Base-by-base conservation (phyloP, 92 coral and sea anemone genomes). In the Bergia sp. region DNA sequence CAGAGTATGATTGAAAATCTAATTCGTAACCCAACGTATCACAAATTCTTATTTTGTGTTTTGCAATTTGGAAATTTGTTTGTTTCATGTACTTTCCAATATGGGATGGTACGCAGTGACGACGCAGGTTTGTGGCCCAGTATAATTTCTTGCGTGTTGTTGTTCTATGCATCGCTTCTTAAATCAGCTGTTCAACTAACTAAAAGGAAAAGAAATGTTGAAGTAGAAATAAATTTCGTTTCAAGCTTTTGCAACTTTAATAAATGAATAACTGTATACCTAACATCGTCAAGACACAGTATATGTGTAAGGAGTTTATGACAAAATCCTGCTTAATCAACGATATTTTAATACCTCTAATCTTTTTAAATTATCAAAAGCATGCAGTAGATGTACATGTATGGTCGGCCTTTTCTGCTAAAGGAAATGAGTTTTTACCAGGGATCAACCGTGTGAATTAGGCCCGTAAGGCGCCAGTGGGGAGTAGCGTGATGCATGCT, bases 391-490 rank as follows among this genome's bases (percentile, higher is more conserved):
- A 40, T 20, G 41, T 5, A 76, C 80, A 42, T 40, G 50, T 76
- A 37, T 5, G 41, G 47, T 40, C 44, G 50, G 53, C 36, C 13
- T 76, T 41, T 45, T 41, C 41, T 73, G 45, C 36, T 18, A 6
- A 18, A 42, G 45, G 29, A 76, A 38, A 41, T 41, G 4, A 72
- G 21, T 36, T 41, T 76, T 76, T 40, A 29, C 29, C 50, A 42
- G 39, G 77, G 20, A 73, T 73, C 42, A 73, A 3, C 5, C 37
- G 58, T 73, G 12, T 16, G 5, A 5, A 37, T 38, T 7, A 37
- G 21, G 80, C 47, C 80, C 47, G 50, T 18, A 76, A 76, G 53
- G 50, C 21, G 50, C 5, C 80, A 76, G 80, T 41, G n/a, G 80
- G 80, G 44, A 40, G 47, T 39, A 0, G 3, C 4, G 2, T 4